Evolutionary conservation across 1,140 invertebrate genomes (phyloP), one percentile per base, ranked within the genome.

Genomic region (Listronotus bonariensis): DNA sequence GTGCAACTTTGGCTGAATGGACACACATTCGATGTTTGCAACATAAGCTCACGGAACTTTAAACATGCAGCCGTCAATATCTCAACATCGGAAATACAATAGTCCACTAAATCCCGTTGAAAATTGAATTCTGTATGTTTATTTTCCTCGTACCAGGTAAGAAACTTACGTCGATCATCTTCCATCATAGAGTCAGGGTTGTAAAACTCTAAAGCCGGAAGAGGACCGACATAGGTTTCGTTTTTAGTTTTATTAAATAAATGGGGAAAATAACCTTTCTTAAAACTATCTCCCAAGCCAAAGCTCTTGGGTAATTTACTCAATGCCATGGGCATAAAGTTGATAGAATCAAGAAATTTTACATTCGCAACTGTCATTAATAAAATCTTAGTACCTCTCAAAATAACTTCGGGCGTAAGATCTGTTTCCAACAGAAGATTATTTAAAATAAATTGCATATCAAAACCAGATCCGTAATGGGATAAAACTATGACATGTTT

Each of bases 111-210:
- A n/a, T n/a, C n/a, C n/a, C n/a, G n/a, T n/a, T n/a, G n/a, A n/a
- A n/a, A n/a, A n/a, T n/a, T n/a, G n/a, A n/a, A n/a, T n/a, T n/a
- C n/a, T n/a, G n/a, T n/a, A n/a, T n/a, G n/a, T n/a, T n/a, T n/a
- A n/a, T n/a, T n/a, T n/a, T n/a, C 32, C 8, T 45, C 49, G 32
- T 68, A 43, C 62, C 62, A 68, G 11, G 32, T 40, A 36, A 68
- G 14, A 41, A 68, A 61, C 11, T 32, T 15, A 8, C n/a, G 15
- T 20, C 55, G 17, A n/a, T 18, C 34, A 15, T 46, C 32, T 17
- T 55, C 34, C 40, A 43, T 68, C 31, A 65, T 59, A 32, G 6
- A 34, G 17, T 65, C 57, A n/a, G 45, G 41, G 31, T 45, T 43
- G 34, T 68, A 68, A 43, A 40, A 60, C 14, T 60, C 17, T 20